Evolutionary conservation across 2,113 vertebrate species (phyloP), one percentile per base, ranked within the genome.

Genomic region (Cinclus mexicanus): DNA sequence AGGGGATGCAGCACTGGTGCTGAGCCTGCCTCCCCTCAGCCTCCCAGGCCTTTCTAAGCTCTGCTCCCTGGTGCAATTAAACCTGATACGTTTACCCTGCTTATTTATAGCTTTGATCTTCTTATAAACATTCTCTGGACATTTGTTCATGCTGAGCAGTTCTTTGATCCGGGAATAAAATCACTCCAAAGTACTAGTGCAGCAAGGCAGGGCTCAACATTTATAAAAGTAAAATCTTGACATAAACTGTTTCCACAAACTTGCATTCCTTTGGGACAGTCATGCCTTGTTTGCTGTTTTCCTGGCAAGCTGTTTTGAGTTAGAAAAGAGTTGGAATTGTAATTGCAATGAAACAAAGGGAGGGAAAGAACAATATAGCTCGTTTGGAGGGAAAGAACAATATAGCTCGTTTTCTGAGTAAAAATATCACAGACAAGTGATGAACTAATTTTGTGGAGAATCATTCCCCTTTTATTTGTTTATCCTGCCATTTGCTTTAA

Each of bases 101-200:
- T 93, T 88, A 90, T 63, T 52, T 74, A 23, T 22, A 67, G 71
- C 88, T 95, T 95, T 97, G 94, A 96, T 92, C 92, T 89, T 52
- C 68, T 37, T 42, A 89, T 80, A 94, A 95, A 93, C 75, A 95
- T 71, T 95, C 94, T 63, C 82, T 83, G 75, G 87, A 82, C 55
- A 39, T 86, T 91, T 90, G 84, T 88, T 94, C 89, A 22, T 31
- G 64, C 87, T 87, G 87, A 95, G 63, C 68, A 77, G 55, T 83
- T n/a, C 87, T 95, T 89, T 95, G 90, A 87, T 90, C 93, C 59
- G 70, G 46, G 71, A 91, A 85, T 59, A 82, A 95, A 91, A 94
- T 55, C 60, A 42, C 63, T 85, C 57, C 74, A 39, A 95, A 92
- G 29, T 68, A 91, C 81, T 56, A 47, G 39, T 53, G 65, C 77